Percentiles rank a stretch among this genome's conserved stretches.
Evolutionary conservation across 2,113 vertebrate species (phyloP).

Genomic region (Neodontobutis hainanensis): DNA sequence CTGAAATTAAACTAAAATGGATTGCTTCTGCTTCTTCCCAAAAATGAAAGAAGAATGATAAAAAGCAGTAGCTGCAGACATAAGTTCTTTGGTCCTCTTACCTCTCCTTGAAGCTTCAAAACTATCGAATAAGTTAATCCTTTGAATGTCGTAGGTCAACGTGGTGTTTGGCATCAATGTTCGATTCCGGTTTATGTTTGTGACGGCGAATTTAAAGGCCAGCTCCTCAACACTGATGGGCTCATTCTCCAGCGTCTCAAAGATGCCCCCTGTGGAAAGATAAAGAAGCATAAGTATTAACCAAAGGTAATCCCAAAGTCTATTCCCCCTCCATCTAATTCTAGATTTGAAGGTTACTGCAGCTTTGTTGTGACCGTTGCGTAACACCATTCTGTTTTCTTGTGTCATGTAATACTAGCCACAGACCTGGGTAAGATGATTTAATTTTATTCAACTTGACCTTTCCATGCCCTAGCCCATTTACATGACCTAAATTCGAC

Average conservation of each 20-base stretch:
- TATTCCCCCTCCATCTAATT: neutral
- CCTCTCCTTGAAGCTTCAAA: constrained; percentile 97
- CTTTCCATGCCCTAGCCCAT: constrained; percentile 30
- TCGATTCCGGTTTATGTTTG: constrained; percentile 96
- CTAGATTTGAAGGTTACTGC: constrained; percentile 13
- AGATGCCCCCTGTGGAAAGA: constrained; percentile 90
- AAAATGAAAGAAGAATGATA: too few relatives aligned
- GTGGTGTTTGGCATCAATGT: constrained; percentile 98
- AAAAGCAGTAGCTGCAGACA: too few relatives aligned
- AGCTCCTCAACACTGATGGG: constrained; percentile 95
- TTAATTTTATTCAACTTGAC: constrained; percentile 50
- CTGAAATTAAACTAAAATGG: too few relatives aligned
- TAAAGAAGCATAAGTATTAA: neutral
- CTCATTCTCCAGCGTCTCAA: constrained; percentile 96
- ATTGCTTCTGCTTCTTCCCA: too few relatives aligned
- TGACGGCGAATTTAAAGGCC: constrained; percentile 98
- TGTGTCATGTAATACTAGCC: constrained; percentile 22
- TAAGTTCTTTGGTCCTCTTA: constrained; percentile 43
- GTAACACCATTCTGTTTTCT: constrained; percentile 12
- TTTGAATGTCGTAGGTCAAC: constrained; percentile 98
- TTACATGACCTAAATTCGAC: constrained; percentile 41
- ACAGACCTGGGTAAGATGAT: constrained; percentile 36
- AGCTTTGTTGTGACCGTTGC: constrained; percentile 29
- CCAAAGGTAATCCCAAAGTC: constrained; percentile 4
- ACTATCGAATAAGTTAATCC: constrained; percentile 97